phyloP scores from a whole-genome alignment of 2,888 invertebrate species.

The Meghimatium bilineatum region DNA sequence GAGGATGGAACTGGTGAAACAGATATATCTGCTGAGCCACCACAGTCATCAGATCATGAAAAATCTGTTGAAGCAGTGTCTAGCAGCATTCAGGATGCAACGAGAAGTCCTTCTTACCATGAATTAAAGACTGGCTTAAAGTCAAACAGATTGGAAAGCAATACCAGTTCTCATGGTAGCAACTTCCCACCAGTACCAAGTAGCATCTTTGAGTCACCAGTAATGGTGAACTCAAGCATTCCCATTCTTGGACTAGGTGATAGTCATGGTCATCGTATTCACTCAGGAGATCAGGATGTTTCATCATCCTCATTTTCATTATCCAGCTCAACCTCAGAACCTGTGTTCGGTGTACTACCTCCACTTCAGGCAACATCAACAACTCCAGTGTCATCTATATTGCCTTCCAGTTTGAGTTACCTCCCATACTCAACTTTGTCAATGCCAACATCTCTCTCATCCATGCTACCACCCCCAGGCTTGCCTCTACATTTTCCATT shows the following conservation, averaged over 20 bases:
- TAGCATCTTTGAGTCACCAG: background rate
- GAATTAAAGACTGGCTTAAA: background rate
- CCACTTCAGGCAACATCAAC: background rate
- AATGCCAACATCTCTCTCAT: slow-evolving; percentile 20
- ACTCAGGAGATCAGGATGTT: background rate
- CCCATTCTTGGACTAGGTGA: background rate
- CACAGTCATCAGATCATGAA: background rate
- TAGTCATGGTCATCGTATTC: background rate
- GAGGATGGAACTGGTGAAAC: slow-evolving; percentile 21
- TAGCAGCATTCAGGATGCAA: background rate
- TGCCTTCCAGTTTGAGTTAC: slow-evolving; percentile 33
- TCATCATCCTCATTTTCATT: background rate
- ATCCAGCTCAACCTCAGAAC: background rate
- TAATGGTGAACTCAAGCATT: background rate
- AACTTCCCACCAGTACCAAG: background rate
- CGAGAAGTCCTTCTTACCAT: background rate
- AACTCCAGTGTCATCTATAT: slow-evolving; percentile 9
- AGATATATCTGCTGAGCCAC: background rate
- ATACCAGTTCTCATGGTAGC: background rate
- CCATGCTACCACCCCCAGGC: slow-evolving; percentile 19
- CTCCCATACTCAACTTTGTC: slow-evolving; percentile 25
- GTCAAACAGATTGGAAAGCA: background rate
- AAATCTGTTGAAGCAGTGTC: background rate
- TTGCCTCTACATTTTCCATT: slow-evolving; percentile 21
- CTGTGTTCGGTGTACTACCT: slow-evolving; percentile 14